Evolutionary conservation across 2,888 invertebrate genomes (phyloP).

Genomic region (Hermaeophaga mercurialis): DNA sequence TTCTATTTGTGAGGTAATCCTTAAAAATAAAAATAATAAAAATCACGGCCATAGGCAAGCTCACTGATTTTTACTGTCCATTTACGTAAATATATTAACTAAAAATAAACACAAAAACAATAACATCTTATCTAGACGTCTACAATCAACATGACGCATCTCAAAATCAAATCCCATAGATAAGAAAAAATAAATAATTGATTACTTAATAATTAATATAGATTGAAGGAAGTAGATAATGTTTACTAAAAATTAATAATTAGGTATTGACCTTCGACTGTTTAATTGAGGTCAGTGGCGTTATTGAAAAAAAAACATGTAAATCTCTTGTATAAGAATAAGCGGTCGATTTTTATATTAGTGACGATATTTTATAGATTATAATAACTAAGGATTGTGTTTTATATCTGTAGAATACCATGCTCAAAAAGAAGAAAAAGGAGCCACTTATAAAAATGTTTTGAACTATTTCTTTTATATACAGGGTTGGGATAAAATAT

Average conservation of each 20-base stretch:
- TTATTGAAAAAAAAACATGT: conserved; percentile 11
- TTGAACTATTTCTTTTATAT: too few species aligned
- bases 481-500: too few species aligned
- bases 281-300: conserved; percentile 22
- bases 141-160: background rate
- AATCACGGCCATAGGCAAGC: too few species aligned
- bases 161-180: background rate
- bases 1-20: too few species aligned
- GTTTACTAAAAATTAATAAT: conserved; percentile 14
- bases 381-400: too few species aligned
- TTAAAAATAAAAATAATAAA: too few species aligned
- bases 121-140: background rate
- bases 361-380: too few species aligned
- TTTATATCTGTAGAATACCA: too few species aligned
- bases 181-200: background rate
- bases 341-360: background rate
- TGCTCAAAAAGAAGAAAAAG: too few species aligned
- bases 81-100: background rate
- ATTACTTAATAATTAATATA: background rate
- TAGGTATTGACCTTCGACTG: conserved; percentile 18
- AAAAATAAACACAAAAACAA: background rate
- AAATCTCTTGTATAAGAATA: conserved; percentile 3
- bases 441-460: too few species aligned
- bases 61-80: background rate
- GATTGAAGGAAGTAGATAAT: conserved; percentile 22